These are phyloP conservation scores for Tachina grossa DNA, from an alignment of 2,888 invertebrate genomes.

Conservation along the genomic window DNA sequence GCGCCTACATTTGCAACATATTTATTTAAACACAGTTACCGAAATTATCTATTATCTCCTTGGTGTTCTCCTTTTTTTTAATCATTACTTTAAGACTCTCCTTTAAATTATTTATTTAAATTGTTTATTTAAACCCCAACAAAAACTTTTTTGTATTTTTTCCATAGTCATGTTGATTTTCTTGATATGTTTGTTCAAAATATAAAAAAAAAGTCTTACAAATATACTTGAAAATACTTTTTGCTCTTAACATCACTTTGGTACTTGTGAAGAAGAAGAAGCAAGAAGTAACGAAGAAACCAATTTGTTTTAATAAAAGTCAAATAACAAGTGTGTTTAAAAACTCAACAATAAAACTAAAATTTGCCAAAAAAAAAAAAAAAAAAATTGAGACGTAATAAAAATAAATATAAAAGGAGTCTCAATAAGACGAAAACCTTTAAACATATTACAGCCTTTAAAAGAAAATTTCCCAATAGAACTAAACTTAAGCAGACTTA, in stretches of 20 bases:
- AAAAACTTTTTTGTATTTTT: too few relatives aligned
- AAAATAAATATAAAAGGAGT: neutral
- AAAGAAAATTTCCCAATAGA: neutral
- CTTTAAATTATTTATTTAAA: too few relatives aligned
- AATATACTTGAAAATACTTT: neutral
- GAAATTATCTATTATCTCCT: too few relatives aligned
- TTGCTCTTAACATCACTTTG: constrained; percentile 11
- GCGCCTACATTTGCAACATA: too few relatives aligned
- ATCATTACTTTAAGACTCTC: too few relatives aligned
- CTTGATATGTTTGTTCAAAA: constrained; percentile 3
- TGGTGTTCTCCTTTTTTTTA: too few relatives aligned
- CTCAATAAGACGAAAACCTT: neutral
- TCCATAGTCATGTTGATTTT: constrained; percentile 5
- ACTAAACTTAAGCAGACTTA: neutral
- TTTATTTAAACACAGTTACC: too few relatives aligned
- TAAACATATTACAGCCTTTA: neutral
- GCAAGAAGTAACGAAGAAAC: constrained; percentile 17
- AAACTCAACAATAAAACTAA: constrained; percentile 1
- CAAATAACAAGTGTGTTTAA: constrained; percentile 41
- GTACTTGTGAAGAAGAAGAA: neutral
- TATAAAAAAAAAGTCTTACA: neutral
- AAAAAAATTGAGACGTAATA: neutral
- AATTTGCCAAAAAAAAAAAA: constrained; percentile 17
- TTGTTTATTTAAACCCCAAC: too few relatives aligned
- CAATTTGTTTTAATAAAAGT: constrained; percentile 59